Conservation (phyloP, 37 sponge, comb jelly and placozoan genomes). For the Oscarella lobularis region DNA sequence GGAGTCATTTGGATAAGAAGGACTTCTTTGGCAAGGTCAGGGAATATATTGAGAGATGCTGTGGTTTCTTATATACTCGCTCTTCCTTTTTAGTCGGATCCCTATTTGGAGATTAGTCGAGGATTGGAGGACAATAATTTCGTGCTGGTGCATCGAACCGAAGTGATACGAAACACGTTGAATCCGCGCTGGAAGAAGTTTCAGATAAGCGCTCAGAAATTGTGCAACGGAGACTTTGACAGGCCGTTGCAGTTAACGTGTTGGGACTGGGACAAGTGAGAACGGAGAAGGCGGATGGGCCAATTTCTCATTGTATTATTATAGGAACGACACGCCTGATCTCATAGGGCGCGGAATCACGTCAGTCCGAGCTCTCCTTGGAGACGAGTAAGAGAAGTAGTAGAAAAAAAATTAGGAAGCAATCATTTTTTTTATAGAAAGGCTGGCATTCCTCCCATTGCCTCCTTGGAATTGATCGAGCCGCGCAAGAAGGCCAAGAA, state of each 20-base stretch:
- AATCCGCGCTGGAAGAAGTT: conserved; percentile 78
- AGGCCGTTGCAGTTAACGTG: conserved; percentile 54
- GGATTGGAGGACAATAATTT: conserved; percentile 54
- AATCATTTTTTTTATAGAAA: background rate
- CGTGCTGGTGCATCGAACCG: conserved; percentile 60
- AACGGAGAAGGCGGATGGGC: no score
- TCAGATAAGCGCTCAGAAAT: conserved; percentile 31
- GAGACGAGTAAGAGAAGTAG: background rate
- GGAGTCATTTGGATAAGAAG: conserved; percentile 81
- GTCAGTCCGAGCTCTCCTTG: background rate
- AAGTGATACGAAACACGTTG: conserved; percentile 59
- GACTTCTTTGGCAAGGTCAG: conserved; percentile 90
- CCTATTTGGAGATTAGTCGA: conserved; percentile 72
- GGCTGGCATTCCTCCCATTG: background rate
- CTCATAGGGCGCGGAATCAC: background rate
- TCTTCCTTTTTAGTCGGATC: conserved; percentile 58
- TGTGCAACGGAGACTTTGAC: conserved; percentile 82
- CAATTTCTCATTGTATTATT: background rate
- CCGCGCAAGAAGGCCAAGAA: conserved; percentile 56
- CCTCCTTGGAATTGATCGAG: conserved; percentile 57
- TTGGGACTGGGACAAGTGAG: conserved; percentile 81
- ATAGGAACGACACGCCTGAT: background rate
- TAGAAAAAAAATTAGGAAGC: no score
- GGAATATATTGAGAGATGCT: background rate
- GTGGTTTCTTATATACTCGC: background rate